Base-by-base conservation (phyloP, 2,888 invertebrate genomes). In the Allolobophora icterica region DNA sequence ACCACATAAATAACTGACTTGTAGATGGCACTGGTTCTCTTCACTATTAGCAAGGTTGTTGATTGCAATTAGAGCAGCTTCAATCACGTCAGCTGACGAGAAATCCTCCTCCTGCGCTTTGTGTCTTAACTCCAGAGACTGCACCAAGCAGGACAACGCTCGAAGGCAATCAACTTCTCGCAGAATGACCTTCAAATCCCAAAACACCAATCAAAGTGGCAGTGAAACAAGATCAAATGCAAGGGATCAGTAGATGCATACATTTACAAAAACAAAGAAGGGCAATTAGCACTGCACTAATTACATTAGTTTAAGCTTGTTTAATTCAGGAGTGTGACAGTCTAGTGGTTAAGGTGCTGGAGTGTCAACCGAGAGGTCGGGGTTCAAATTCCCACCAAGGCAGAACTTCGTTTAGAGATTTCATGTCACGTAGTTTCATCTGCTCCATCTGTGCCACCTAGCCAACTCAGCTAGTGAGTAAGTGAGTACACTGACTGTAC, bases 41-140 rank as follows among this genome's bases (percentile, higher is more conserved):
- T 90, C 90, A 90, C 71, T 90, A 33, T 84, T 83, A n/a, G 71
- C 58, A 33, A 90, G 40, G 19, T 90, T 90, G 84, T 90, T 90
- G 40, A 90, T 38, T 19, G 84, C 83, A 35, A 84, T 38, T 5
- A 90, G 90, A 83, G 40, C 90, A 3, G 83, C 42, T 34, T 90
- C 84, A 84, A 90, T 33, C 13, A 90, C n/a, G 30, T 84, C 38
- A 5, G 42, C 35, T 90, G 83, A 35, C n/a, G 33, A 34, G 42
- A 33, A 35, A 84, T 83, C 33, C 71, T 83, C 35, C 24, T 34
- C 38, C 19, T 34, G 17, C 5, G 40, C 30, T 90, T 90, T 83
- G 45, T 19, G 38, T 33, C 45, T 58, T 33, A 58, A 90, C 30
- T 38, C 83, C 30, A 34, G 40, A 13, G 71, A 83, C 21, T 42